Conservation (phyloP, 53 echinoderm and acorn worm species). For the Glandiceps talaboti region DNA sequence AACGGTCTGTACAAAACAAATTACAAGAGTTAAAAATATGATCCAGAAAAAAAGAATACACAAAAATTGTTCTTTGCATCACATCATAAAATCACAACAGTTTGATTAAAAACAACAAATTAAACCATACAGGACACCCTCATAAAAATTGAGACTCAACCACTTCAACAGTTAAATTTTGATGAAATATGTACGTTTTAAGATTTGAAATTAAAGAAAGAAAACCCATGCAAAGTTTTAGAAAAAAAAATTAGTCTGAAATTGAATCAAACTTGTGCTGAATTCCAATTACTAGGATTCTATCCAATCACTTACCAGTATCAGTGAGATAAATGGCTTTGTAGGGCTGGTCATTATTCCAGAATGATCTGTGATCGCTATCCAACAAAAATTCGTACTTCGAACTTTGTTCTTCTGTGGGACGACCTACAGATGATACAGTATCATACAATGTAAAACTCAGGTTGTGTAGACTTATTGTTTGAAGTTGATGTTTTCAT, state of each 20-base stretch:
- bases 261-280: too few relatives aligned
- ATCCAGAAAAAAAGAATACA: too few relatives aligned
- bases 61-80: too few relatives aligned
- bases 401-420: neutral
- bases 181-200: neutral
- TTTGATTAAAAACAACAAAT: too few relatives aligned
- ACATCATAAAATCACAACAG: too few relatives aligned
- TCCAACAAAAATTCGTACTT: neutral
- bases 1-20: too few relatives aligned
- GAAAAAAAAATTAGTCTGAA: too few relatives aligned
- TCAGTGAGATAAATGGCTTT: neutral
- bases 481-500: neutral
- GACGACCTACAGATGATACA: neutral
- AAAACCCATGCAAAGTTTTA: neutral
- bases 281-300: too few relatives aligned
- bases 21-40: too few relatives aligned
- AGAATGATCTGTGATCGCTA: neutral
- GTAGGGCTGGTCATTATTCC: neutral
- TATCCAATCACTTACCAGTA: neutral
- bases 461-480: neutral
- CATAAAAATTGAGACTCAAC: too few relatives aligned
- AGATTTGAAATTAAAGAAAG: neutral
- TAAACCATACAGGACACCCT: too few relatives aligned
- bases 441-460: neutral
- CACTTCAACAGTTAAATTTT: too few relatives aligned